Conservation (phyloP, 2,113 vertebrate genomes). For the Natator depressus region DNA sequence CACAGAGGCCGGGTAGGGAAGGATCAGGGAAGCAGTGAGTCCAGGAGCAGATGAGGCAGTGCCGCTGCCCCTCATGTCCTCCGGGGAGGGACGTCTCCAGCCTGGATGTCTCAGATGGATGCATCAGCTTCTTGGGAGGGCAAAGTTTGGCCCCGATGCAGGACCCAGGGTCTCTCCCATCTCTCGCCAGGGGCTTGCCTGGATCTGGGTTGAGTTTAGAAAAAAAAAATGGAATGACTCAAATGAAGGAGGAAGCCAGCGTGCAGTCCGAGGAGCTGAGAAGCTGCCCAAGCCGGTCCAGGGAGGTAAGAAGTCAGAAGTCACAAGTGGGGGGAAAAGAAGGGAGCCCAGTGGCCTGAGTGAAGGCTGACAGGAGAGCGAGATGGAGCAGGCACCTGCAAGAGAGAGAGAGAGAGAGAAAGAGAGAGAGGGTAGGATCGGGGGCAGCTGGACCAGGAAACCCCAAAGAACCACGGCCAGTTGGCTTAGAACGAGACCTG, state of each 20-base stretch:
- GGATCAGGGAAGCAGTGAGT: not conserved
- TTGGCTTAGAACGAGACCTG: not conserved
- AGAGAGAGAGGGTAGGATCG: not conserved
- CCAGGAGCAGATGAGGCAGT: not conserved
- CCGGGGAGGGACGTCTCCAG: not conserved
- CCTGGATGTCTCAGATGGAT: not conserved
- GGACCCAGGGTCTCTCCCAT: not conserved
- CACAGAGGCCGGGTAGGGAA: not conserved
- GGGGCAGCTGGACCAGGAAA: not conserved
- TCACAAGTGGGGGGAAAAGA: not conserved
- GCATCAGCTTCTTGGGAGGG: not conserved
- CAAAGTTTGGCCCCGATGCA: not conserved
- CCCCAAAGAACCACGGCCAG: not conserved
- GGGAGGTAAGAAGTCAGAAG: not conserved
- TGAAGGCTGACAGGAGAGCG: not conserved
- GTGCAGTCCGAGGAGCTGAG: not conserved
- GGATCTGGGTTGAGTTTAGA: not conserved
- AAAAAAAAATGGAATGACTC: not conserved
- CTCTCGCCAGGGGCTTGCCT: not conserved
- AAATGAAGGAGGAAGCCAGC: not conserved
- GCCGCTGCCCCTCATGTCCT: not conserved
- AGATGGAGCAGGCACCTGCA: too few species aligned
- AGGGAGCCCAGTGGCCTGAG: not conserved
- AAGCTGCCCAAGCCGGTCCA: not conserved
- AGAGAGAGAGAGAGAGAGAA: too few species aligned